These are phyloP conservation scores for Graphium colonna DNA, from an alignment of 2,888 invertebrate genomes.

Conservation along the genomic window DNA sequence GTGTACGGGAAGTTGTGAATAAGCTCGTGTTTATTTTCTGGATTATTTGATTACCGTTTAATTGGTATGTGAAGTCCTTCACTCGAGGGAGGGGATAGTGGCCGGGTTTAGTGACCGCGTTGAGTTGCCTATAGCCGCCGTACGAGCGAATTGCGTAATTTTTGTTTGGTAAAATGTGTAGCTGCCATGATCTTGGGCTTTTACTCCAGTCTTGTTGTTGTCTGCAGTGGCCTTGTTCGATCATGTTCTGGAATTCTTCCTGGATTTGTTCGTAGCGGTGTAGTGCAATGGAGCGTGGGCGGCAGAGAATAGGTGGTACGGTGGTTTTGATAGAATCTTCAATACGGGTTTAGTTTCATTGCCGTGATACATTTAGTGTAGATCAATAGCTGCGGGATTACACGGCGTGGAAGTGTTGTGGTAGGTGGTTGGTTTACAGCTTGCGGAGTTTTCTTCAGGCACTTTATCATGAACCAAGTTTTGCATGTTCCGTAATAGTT, in stretches of 20 bases:
- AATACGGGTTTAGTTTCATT: background rate
- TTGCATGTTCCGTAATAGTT: constrained; percentile 21
- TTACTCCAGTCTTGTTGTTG: too few species aligned
- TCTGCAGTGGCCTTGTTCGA: too few species aligned
- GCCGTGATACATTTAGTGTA: background rate
- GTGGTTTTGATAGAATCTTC: background rate
- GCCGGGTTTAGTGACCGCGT: constrained; percentile 20
- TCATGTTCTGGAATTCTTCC: background rate
- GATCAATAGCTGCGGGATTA: background rate
- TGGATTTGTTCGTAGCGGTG: background rate
- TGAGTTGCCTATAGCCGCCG: constrained; percentile 30
- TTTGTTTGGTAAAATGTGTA: too few species aligned
- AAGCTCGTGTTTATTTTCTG: constrained; percentile 26
- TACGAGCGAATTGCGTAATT: constrained; percentile 33
- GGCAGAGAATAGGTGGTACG: background rate
- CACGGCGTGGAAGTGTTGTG: constrained; percentile 13
- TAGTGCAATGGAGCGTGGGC: background rate
- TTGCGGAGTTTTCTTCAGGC: constrained; percentile 11
- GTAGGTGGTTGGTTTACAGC: constrained; percentile 18
- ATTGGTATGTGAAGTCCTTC: background rate
- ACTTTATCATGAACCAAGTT: constrained; percentile 19
- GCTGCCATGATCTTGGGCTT: too few species aligned
- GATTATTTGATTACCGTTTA: constrained; percentile 20
- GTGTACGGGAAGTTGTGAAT: constrained; percentile 24
- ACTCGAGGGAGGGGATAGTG: constrained; percentile 7